A percentile compares a stretch with the other conserved stretches of the same genome.
These are phyloP conservation scores for Perithous albicinctus DNA, from an alignment of 2,888 invertebrate genomes.

Conservation along the genomic window DNA sequence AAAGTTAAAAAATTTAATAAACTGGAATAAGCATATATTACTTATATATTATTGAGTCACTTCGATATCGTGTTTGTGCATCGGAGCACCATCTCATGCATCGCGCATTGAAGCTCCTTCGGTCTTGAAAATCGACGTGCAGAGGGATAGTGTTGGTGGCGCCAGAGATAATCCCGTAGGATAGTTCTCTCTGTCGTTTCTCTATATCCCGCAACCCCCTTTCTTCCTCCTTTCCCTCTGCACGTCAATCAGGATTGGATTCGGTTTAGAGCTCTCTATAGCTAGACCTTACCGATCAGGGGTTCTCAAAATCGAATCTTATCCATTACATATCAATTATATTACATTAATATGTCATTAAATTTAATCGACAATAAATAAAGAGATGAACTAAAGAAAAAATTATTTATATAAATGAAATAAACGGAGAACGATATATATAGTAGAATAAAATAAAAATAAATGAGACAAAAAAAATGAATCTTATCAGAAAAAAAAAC, in stretches of 20 bases:
- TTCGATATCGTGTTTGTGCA: constrained; percentile 35
- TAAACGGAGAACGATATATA: no score
- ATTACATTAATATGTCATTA: neutral
- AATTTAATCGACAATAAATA: no score
- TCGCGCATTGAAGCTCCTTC: constrained; percentile 62
- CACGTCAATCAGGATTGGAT: constrained; percentile 84
- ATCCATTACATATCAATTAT: neutral
- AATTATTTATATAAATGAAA: no score
- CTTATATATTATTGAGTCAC: constrained; percentile 23
- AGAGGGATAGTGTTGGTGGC: constrained; percentile 80
- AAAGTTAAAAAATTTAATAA: no score
- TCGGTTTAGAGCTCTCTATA: constrained; percentile 82
- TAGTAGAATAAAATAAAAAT: no score
- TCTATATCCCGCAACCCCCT: constrained; percentile 76
- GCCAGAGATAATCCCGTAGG: constrained; percentile 83
- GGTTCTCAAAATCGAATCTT: constrained; percentile 77
- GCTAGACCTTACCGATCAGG: constrained; percentile 77
- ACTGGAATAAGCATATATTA: no score
- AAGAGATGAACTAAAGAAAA: no score
- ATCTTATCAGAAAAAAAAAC: no score
- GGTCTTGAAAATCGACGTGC: constrained; percentile 68
- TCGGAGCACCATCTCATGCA: constrained; percentile 50
- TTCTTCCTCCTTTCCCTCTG: constrained; percentile 56
- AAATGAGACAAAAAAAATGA: no score
- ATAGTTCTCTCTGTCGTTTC: constrained; percentile 82